Evolutionary conservation across 2,888 invertebrate species (phyloP).

Genomic region (Hyppa rectilinea): DNA sequence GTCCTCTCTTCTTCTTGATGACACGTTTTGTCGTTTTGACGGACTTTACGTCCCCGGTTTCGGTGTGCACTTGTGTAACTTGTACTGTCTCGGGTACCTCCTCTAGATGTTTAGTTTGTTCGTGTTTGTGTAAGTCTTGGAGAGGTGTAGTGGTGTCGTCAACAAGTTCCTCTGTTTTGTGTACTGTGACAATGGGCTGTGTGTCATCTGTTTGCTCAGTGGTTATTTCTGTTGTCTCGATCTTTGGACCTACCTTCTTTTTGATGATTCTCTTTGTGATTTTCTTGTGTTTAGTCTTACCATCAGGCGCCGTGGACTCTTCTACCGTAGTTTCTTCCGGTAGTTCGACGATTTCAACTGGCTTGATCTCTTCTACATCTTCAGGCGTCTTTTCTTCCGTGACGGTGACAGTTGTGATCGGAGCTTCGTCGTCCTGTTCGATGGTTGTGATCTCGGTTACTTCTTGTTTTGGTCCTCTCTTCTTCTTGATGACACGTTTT

Average conservation of each 20-base stretch:
- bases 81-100: no score
- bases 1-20: no score
- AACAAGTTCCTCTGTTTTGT: no score
- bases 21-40: constrained; percentile 32
- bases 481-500: constrained; percentile 71
- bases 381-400: neutral
- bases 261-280: constrained; percentile 66
- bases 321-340: constrained; percentile 40
- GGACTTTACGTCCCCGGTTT: constrained; percentile 30
- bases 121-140: no score
- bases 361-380: constrained; percentile 7
- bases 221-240: constrained; percentile 28
- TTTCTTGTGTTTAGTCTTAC: constrained; percentile 49
- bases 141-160: no score
- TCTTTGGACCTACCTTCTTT: constrained; percentile 70
- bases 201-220: constrained; percentile 51
- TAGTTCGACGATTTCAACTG: constrained; percentile 38
- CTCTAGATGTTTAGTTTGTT: no score
- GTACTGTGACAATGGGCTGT: constrained; percentile 59
- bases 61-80: constrained; percentile 61
- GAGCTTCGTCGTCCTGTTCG: constrained; percentile 63
- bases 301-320: constrained; percentile 31
- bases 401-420: constrained; percentile 51
- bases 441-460: constrained; percentile 64
- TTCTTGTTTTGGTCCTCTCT: constrained; percentile 62